These are phyloP conservation scores for Sycophaga agraensis DNA, from an alignment of 1,140 invertebrate genomes.

Conservation along the genomic window DNA sequence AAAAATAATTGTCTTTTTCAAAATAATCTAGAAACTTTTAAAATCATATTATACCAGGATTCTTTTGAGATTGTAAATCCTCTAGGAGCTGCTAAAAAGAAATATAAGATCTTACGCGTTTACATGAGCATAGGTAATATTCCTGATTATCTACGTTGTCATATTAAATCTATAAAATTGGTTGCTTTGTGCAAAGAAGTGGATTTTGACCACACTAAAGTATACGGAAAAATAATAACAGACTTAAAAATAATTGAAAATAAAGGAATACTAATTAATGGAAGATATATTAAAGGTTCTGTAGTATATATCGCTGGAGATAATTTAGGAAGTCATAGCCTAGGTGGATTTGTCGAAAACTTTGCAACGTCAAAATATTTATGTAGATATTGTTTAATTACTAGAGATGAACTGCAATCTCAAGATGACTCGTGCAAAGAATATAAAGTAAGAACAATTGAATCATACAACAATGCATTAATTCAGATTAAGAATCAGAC, in stretches of 20 bases:
- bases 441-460: not conserved
- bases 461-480: slow-evolving; percentile 3
- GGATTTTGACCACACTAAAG: slow-evolving; percentile 36
- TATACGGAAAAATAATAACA: slow-evolving; percentile 38
- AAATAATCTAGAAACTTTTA: slow-evolving; percentile 31
- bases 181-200: slow-evolving; percentile 40
- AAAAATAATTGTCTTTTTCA: slow-evolving; percentile 36
- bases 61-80: slow-evolving; percentile 47
- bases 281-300: slow-evolving; percentile 33
- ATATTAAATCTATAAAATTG: slow-evolving; percentile 40
- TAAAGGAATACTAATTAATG: slow-evolving; percentile 30
- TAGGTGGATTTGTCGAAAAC: slow-evolving; percentile 40
- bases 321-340: slow-evolving; percentile 37
- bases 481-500: not conserved
- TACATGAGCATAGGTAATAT: slow-evolving; percentile 44
- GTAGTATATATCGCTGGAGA: slow-evolving; percentile 40
- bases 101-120: slow-evolving; percentile 45
- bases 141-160: slow-evolving; percentile 22
- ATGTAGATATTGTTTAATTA: slow-evolving; percentile 32
- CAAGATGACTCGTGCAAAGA: slow-evolving; percentile 14
- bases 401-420: slow-evolving; percentile 28
- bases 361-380: slow-evolving; percentile 34
- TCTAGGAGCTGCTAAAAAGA: slow-evolving; percentile 39
- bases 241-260: slow-evolving; percentile 42
- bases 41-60: slow-evolving; percentile 47